Evolutionary conservation across 1,140 invertebrate species (phyloP).

Genomic region (Argopecten irradians): DNA sequence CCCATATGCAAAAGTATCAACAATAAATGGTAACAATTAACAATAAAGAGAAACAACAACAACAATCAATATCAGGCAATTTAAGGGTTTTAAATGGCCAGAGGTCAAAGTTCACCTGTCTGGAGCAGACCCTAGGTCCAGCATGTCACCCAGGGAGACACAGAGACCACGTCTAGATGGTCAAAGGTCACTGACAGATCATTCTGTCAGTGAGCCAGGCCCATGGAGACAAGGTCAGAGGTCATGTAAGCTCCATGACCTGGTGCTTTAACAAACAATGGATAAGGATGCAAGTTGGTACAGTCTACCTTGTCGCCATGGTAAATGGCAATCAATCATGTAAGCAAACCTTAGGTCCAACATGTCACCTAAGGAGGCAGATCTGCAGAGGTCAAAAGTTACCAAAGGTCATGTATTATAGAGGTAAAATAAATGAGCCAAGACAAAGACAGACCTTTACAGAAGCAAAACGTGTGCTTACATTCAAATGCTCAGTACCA

Average conservation of each 20-base stretch:
- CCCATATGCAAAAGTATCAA: not conserved
- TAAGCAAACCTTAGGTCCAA: not conserved
- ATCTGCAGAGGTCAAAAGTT: not conserved
- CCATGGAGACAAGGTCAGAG: not conserved
- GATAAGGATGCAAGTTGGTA: not conserved
- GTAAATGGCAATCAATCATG: not conserved
- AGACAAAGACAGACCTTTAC: not conserved
- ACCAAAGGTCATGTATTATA: not conserved
- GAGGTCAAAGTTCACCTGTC: constrained; percentile 1
- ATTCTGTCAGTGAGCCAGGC: not conserved
- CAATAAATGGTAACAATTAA: constrained; percentile 23
- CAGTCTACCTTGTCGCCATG: not conserved
- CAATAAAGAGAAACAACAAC: constrained; percentile 16
- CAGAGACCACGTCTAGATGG: not conserved
- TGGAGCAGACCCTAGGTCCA: not conserved
- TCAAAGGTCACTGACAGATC: constrained; percentile 7
- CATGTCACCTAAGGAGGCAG: constrained; percentile 14
- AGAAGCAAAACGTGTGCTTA: not conserved
- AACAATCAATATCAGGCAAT: not conserved
- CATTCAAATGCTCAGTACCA: not conserved
- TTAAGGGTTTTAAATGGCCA: not conserved
- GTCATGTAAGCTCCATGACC: not conserved
- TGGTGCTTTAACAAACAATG: constrained; percentile 12
- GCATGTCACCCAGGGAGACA: not conserved
- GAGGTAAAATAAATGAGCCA: not conserved